Percentiles rank a stretch among this genome's conserved stretches.
phyloP scores from a whole-genome alignment of 2,888 invertebrate species.

The Erebia palarica region DNA sequence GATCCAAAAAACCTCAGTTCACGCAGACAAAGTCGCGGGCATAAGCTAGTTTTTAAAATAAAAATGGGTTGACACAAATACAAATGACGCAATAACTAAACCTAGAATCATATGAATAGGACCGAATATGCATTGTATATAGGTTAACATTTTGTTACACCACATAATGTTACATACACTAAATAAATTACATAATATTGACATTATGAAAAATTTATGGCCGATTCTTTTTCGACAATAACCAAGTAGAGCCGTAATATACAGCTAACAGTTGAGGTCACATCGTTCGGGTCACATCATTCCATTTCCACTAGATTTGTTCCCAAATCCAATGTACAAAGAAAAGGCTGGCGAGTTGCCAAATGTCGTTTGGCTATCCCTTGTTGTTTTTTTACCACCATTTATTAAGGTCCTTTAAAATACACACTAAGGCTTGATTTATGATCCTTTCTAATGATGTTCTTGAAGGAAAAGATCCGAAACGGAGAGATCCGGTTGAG shows the following conservation, averaged over 20 bases:
- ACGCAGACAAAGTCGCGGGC: too few relatives aligned
- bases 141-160: not conserved
- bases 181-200: not conserved
- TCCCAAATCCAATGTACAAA: constrained; percentile 55
- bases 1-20: too few relatives aligned
- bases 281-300: constrained; percentile 39
- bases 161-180: not conserved
- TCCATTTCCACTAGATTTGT: constrained; percentile 62
- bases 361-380: constrained; percentile 65
- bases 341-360: constrained; percentile 63
- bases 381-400: constrained; percentile 66
- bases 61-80: too few relatives aligned
- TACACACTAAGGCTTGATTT: not conserved
- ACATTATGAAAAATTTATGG: constrained; percentile 15
- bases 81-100: too few relatives aligned
- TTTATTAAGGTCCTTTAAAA: constrained; percentile 50
- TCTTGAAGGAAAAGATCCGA: too few relatives aligned
- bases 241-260: constrained; percentile 23
- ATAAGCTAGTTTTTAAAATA: too few relatives aligned
- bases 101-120: too few relatives aligned
- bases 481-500: too few relatives aligned
- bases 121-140: too few relatives aligned
- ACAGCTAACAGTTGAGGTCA: constrained; percentile 33
- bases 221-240: constrained; percentile 4
- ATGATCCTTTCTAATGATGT: not conserved